phyloP scores from a whole-genome alignment of 1,140 invertebrate species.

The Aradophagus sp. region DNA sequence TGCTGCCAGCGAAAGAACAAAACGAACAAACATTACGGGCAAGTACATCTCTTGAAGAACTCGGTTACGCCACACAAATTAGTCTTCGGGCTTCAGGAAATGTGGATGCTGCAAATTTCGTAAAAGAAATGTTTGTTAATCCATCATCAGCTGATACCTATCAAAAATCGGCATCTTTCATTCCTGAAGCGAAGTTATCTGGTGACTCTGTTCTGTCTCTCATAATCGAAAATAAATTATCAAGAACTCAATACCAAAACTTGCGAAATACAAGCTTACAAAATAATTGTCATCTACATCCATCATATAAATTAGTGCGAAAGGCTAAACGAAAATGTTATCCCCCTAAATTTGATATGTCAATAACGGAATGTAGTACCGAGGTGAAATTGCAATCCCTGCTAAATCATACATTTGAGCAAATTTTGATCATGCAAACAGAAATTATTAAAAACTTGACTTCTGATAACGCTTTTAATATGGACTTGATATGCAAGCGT shows the following conservation, averaged over 20 bases:
- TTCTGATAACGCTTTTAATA: no score
- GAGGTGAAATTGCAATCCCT: conserved; percentile 24
- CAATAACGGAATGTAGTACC: conserved; percentile 18
- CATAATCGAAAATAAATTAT: conserved; percentile 25
- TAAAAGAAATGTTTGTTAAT: conserved; percentile 14
- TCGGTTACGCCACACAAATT: conserved; percentile 20
- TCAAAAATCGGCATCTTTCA: conserved; percentile 4
- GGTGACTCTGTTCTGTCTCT: conserved; percentile 22
- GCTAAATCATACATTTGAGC: conserved; percentile 18
- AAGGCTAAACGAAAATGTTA: conserved; percentile 33
- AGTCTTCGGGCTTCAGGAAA: conserved; percentile 13
- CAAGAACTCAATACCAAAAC: conserved; percentile 21
- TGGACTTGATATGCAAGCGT: conserved; percentile 26
- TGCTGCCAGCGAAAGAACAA: conserved; percentile 19
- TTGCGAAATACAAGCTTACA: conserved; percentile 19
- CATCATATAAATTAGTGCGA: conserved; percentile 17
- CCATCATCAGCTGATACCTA: conserved; percentile 15
- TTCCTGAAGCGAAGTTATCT: conserved; percentile 5
- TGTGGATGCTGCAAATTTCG: conserved; percentile 19
- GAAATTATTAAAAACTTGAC: no score
- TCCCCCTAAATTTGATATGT: conserved; percentile 16
- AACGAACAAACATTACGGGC: conserved; percentile 6
- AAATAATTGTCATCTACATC: conserved; percentile 31
- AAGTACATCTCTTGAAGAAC: conserved; percentile 6
- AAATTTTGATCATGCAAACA: conserved; percentile 14